phyloP scores from a whole-genome alignment of 2,113 vertebrate genomes.

The Amblyopsis rosae region DNA sequence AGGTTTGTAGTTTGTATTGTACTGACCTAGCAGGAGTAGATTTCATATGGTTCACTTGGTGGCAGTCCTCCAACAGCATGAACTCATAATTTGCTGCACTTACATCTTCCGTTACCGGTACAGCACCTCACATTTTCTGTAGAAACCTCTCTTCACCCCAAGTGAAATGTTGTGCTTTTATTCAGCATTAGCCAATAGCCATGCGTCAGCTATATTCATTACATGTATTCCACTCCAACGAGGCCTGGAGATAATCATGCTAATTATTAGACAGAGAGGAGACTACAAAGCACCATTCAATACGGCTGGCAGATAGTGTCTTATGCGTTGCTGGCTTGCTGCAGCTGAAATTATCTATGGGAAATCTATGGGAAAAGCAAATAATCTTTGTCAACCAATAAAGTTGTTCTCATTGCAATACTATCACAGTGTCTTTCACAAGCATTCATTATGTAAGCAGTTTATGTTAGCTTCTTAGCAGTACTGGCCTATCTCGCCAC shows the following conservation, averaged over 20 bases:
- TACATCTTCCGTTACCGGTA: background rate
- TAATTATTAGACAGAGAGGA: conserved; percentile 1
- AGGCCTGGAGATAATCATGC: background rate
- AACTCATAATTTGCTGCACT: background rate
- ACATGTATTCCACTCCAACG: background rate
- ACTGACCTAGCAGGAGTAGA: no score
- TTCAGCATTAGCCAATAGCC: conserved; percentile 9
- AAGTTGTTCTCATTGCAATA: background rate
- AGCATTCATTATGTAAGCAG: background rate
- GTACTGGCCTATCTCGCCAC: background rate
- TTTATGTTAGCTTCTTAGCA: background rate
- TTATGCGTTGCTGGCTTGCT: background rate
- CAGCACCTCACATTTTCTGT: background rate
- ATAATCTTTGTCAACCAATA: background rate
- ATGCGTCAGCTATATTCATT: conserved; percentile 21
- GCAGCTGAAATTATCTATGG: conserved; percentile 21
- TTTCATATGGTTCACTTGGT: no score
- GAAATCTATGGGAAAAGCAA: background rate
- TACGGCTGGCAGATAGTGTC: background rate
- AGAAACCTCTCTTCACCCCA: background rate
- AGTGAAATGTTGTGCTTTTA: background rate
- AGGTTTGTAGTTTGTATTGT: no score
- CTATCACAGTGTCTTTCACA: background rate
- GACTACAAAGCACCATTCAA: conserved; percentile 21
- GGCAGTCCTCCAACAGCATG: background rate